These are phyloP conservation scores for Chauna torquata DNA, from an alignment of 2,113 vertebrate species.

Conservation along the genomic window DNA sequence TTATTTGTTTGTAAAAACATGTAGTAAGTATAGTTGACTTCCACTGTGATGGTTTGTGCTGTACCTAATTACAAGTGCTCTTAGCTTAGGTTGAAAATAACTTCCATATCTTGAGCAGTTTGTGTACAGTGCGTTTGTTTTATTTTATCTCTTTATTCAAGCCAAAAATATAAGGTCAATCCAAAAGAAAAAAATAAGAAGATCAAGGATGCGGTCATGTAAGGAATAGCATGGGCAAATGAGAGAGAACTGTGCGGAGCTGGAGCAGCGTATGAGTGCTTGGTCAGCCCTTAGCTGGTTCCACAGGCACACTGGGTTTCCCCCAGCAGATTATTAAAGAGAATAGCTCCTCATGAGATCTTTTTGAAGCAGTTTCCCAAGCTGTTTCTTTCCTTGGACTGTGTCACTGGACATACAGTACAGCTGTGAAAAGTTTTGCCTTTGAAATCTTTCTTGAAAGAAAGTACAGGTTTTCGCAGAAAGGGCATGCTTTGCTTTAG, in stretches of 20 bases:
- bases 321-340: background rate
- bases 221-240: background rate
- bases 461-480: background rate
- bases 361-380: background rate
- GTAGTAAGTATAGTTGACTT: background rate
- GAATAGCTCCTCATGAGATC: background rate
- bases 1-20: background rate
- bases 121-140: background rate
- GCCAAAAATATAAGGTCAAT: background rate
- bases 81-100: background rate
- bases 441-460: background rate
- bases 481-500: background rate
- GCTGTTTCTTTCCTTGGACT: background rate
- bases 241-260: background rate
- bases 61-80: background rate
- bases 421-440: background rate
- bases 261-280: background rate
- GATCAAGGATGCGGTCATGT: rapidly evolving
- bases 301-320: background rate
- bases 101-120: background rate
- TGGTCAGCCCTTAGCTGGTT: background rate
- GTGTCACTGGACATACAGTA: background rate
- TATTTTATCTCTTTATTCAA: background rate
- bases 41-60: background rate
- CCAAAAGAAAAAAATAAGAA: background rate